Base-by-base conservation (phyloP, 2,797 vertebrate species). In the Rhinogobio ventralis region DNA sequence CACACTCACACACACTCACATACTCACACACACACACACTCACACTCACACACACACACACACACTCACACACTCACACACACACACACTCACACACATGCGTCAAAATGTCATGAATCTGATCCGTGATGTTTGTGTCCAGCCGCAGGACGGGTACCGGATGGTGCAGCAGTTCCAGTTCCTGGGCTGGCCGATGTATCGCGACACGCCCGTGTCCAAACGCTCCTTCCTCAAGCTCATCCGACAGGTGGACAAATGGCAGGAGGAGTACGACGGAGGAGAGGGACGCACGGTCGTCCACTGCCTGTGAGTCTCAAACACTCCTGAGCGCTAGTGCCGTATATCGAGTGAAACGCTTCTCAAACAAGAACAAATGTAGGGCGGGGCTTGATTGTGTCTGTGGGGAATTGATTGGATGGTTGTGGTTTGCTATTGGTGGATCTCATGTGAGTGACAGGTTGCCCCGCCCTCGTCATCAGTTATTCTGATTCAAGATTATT, bases 121-220 rank as follows among this genome's bases (percentile, higher is more conserved):
- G 51, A 23, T 36, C 4, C 5, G 7, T 23, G 6, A 33, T 77
- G 36, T 80, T 17, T 78, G 20, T 57, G 72, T 87, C 30, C 91
- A 99, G 98, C 98, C 98, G 1, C 98, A 99, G 89, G 98, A 99
- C 0, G 97, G 97, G 55, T 99, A 97, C 90, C 96, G 98, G 51
- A 98, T 99, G 98, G 98, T 99, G 83, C 98, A 99, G 91, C 98
- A 99, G 91, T 99, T 99, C 95, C 98, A 99, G 94, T 99, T 99
- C 92, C 94, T 99, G 90, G 98, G 98, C n/a, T 99, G 98, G 98
- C 97, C 98, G 0, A 97, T 97, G 96, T 99, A 98, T 92, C 93
- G 97, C 64, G 97, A 99, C 93, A 99, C 97, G 0, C 97, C 98
- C 0, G 95, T 97, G 9, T 98, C 96, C 14, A 99, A 98, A 84